Conservation (phyloP, 2,888 invertebrate genomes). For the Argyresthia albistria region DNA sequence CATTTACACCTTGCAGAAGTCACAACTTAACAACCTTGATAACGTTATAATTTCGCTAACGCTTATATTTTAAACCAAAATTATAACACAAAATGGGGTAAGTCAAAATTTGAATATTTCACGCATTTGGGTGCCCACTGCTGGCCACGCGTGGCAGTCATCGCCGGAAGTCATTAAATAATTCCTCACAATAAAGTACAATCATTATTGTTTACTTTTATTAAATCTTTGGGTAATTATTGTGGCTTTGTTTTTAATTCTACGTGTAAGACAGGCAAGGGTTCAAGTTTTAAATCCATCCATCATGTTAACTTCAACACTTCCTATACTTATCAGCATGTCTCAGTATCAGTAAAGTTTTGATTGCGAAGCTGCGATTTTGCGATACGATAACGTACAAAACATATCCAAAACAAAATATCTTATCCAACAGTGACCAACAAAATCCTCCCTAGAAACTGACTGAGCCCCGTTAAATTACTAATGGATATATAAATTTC, state of each 20-base stretch:
- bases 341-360: too few relatives aligned
- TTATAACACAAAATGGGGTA: slow-evolving; percentile 26
- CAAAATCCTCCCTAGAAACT: background rate
- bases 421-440: too few relatives aligned
- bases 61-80: too few relatives aligned
- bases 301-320: too few relatives aligned
- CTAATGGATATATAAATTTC: slow-evolving; percentile 50
- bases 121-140: slow-evolving; percentile 24
- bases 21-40: too few relatives aligned
- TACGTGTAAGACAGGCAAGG: too few relatives aligned
- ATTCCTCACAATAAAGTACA: slow-evolving; percentile 8
- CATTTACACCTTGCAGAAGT: too few relatives aligned
- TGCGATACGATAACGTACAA: too few relatives aligned
- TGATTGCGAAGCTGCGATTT: too few relatives aligned
- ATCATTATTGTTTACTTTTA: slow-evolving; percentile 29
- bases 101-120: slow-evolving; percentile 47
- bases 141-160: slow-evolving; percentile 32
- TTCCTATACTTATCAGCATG: background rate
- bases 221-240: slow-evolving; percentile 21
- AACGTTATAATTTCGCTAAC: too few relatives aligned
- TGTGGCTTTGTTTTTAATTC: background rate
- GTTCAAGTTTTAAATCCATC: too few relatives aligned
- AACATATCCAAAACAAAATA: too few relatives aligned
- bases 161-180: slow-evolving; percentile 13
- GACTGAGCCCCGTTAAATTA: slow-evolving; percentile 32